phyloP scores from a whole-genome alignment of 2,113 vertebrate species.

The Nannobrachium achirus region DNA sequence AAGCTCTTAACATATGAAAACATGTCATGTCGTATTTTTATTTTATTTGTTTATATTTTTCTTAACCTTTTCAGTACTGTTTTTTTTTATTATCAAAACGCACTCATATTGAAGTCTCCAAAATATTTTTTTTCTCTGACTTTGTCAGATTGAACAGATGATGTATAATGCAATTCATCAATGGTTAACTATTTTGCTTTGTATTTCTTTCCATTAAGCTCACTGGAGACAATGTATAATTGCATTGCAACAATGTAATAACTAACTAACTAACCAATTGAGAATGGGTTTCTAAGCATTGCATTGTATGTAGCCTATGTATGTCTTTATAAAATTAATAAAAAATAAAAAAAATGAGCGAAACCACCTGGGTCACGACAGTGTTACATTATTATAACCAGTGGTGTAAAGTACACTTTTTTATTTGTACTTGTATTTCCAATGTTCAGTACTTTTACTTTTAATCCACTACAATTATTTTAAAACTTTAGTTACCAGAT shows the following conservation, averaged over 20 bases:
- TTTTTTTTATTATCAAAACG: slow-evolving; percentile 23
- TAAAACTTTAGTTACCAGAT: no score
- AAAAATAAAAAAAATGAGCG: slow-evolving; percentile 19
- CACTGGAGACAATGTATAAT: slow-evolving; percentile 43
- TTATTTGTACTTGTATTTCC: no score
- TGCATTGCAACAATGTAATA: slow-evolving; percentile 69
- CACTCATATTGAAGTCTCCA: slow-evolving; percentile 13
- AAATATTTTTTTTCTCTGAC: slow-evolving; percentile 13
- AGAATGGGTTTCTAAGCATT: slow-evolving; percentile 17
- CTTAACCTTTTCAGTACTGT: slow-evolving; percentile 13
- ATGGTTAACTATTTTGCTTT: slow-evolving; percentile 31
- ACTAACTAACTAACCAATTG: slow-evolving; percentile 39
- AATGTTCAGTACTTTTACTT: no score
- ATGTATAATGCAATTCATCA: slow-evolving; percentile 24
- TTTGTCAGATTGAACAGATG: slow-evolving; percentile 22
- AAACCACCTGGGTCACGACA: no score
- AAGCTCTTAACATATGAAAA: slow-evolving; percentile 32
- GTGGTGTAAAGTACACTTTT: no score
- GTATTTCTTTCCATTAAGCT: slow-evolving; percentile 47
- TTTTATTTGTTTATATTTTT: slow-evolving; percentile 9
- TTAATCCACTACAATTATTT: no score
- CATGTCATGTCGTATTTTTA: slow-evolving; percentile 8
- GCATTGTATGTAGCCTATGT: slow-evolving; percentile 44
- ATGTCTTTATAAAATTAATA: slow-evolving; percentile 61
- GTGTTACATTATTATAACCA: not conserved